A percentile compares a stretch with the other conserved stretches of the same genome.
Evolutionary conservation across 2,888 invertebrate species (phyloP).

Genomic region (Eledone cirrhosa): DNA sequence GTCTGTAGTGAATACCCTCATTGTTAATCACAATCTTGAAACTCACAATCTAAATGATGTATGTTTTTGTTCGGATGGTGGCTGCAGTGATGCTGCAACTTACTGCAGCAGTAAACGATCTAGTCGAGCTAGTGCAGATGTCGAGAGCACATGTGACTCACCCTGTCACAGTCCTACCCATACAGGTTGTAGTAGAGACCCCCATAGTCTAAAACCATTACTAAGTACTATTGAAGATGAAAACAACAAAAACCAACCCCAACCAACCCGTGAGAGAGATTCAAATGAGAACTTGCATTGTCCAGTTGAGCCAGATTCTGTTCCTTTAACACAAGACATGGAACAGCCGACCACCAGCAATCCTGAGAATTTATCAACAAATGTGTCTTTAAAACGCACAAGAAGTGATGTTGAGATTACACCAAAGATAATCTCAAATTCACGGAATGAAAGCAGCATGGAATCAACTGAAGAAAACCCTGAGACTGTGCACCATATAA

Average conservation of each 20-base stretch:
- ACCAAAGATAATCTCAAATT: slow-evolving; percentile 30
- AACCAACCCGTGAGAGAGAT: slow-evolving; percentile 53
- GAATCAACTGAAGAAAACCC: slow-evolving; percentile 32
- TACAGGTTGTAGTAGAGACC: slow-evolving; percentile 27
- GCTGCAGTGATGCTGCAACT: slow-evolving; percentile 56
- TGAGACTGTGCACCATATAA: slow-evolving; percentile 33
- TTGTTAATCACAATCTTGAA: slow-evolving; percentile 33
- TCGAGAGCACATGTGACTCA: slow-evolving; percentile 55
- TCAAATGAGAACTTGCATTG: slow-evolving; percentile 59
- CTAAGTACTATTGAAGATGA: slow-evolving; percentile 43
- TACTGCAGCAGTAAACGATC: slow-evolving; percentile 57
- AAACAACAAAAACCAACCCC: slow-evolving; percentile 44
- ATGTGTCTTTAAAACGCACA: slow-evolving; percentile 37
- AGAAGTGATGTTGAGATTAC: slow-evolving; percentile 38
- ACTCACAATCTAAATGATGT: slow-evolving; percentile 62
- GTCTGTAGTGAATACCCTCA: slow-evolving; percentile 21
- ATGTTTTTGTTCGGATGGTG: slow-evolving; percentile 64
- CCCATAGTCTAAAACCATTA: slow-evolving; percentile 31
- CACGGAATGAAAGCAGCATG: slow-evolving; percentile 33
- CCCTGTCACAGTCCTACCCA: slow-evolving; percentile 47
- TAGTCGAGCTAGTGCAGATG: slow-evolving; percentile 51
- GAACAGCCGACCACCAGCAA: slow-evolving; percentile 30
- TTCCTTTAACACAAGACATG: slow-evolving; percentile 29
- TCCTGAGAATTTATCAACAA: slow-evolving; percentile 29
- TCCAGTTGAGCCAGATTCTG: slow-evolving; percentile 38